Base-by-base conservation (phyloP, 2,888 invertebrate genomes). In the Xanthorhoe spadicearia region DNA sequence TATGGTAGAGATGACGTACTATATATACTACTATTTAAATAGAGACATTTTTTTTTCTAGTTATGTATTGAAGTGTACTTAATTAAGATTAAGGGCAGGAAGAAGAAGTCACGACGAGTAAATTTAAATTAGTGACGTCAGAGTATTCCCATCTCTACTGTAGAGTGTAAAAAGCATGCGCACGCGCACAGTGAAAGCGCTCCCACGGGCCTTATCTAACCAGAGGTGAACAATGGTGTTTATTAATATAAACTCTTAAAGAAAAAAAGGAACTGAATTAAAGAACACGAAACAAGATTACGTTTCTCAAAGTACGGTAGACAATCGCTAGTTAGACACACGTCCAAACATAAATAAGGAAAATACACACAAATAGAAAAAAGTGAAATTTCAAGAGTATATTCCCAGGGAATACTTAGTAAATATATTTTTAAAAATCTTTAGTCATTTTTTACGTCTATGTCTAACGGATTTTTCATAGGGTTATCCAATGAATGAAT, bases 201-300 rank as follows among this genome's bases (percentile, higher is more conserved):
- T 76, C 74, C 66, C 76, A 74, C 69, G 73, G 56, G 59, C 59
- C 74, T 77, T 78, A 78, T 77, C 76, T 77, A 77, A 77, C 73
- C 51, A 54, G 46, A 54, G 54, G 49, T 48, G 35, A 52, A 68
- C 64, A 64, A 64, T 64, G 56, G 52, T 57, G 50, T 66, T 55
- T 58, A 53, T 54, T 59, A 59, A 43, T 38, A 49, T 46, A 59
- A 49, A 23, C 23, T 10, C 51, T 54, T 63, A 53, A 46, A 57
- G n/a, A n/a, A n/a, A n/a, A n/a, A n/a, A 4, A 56, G 56, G 51
- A 52, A 63, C 18, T 43, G 2, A 51, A 43, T 9, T 8, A 32
- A 53, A 32, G 32, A 32, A 15, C 13, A 43, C 13, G 38, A 43
- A 43, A 43, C 13, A 13, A 43, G 38, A 43, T 43, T 13, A 13